Evolutionary conservation across 2,797 vertebrate species (phyloP).

Genomic region (Babyrousa celebensis): DNA sequence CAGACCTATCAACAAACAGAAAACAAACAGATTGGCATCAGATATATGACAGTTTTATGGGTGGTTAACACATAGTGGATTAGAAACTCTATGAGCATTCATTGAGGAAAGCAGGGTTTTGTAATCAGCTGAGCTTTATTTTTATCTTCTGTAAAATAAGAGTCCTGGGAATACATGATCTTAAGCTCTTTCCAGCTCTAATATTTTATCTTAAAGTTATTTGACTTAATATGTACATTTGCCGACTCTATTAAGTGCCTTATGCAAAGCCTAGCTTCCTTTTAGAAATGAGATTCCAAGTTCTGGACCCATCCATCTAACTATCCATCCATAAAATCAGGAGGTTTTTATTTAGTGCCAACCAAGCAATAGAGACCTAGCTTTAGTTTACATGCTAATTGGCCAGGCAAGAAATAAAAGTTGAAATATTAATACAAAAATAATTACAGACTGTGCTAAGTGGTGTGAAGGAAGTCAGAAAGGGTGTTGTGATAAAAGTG

Average conservation of each 20-base stretch:
- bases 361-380: not conserved
- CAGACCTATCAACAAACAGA: constrained; percentile 49
- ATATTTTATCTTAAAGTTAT: not conserved
- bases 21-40: constrained; percentile 50
- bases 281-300: constrained; percentile 24
- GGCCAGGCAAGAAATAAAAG: constrained; percentile 31
- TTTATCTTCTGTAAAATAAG: not conserved
- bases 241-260: not conserved
- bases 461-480: not conserved
- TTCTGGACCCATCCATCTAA: not conserved
- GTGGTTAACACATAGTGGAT: not conserved
- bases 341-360: not conserved
- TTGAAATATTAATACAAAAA: not conserved
- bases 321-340: not conserved
- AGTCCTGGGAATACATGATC: not conserved
- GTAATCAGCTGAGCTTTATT: not conserved
- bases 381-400: not conserved
- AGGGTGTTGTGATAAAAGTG: not conserved
- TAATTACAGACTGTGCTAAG: not conserved
- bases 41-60: not conserved
- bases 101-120: not conserved
- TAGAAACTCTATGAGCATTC: constrained; percentile 5
- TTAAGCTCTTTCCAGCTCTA: constrained; percentile 12
- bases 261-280: not conserved
- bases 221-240: constrained; percentile 17